phyloP scores from a whole-genome alignment of 2,888 invertebrate species.

The Leptinotarsa juncta region DNA sequence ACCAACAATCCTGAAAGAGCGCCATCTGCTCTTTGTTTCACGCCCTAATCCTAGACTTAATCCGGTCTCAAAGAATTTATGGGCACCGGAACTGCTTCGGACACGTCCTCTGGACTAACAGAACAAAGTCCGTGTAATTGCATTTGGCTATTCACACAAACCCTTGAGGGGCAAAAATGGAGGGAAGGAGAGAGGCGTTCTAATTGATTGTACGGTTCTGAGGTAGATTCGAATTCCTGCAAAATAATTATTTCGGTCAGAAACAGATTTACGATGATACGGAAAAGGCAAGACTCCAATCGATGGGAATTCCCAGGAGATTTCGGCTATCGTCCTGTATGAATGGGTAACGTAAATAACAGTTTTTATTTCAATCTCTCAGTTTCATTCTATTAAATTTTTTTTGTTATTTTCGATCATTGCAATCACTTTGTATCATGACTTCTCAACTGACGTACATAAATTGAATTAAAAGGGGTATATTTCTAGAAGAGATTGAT shows the following conservation, averaged over 20 bases:
- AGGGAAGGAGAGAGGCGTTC: not conserved
- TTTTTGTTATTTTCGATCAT: not conserved
- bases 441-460: not conserved
- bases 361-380: too few species aligned
- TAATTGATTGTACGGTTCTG: slow-evolving; percentile 9
- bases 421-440: not conserved
- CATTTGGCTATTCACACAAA: slow-evolving; percentile 60
- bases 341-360: too few species aligned
- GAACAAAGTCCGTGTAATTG: slow-evolving; percentile 59
- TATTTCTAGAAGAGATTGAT: too few species aligned
- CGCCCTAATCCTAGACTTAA: slow-evolving; percentile 48
- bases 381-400: too few species aligned
- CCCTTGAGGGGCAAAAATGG: not conserved
- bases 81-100: slow-evolving; percentile 49
- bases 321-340: too few species aligned
- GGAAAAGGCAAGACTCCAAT: too few species aligned
- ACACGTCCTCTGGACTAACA: slow-evolving; percentile 57
- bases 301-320: too few species aligned
- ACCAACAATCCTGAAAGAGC: slow-evolving; percentile 11
- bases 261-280: not conserved
- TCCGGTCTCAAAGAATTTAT: slow-evolving; percentile 46
- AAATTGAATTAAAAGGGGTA: too few species aligned
- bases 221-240: not conserved
- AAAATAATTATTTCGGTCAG: not conserved
- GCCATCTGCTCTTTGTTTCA: slow-evolving; percentile 19